Conservation (phyloP, 1,140 invertebrate species). For the Potamilus streckersoni region DNA sequence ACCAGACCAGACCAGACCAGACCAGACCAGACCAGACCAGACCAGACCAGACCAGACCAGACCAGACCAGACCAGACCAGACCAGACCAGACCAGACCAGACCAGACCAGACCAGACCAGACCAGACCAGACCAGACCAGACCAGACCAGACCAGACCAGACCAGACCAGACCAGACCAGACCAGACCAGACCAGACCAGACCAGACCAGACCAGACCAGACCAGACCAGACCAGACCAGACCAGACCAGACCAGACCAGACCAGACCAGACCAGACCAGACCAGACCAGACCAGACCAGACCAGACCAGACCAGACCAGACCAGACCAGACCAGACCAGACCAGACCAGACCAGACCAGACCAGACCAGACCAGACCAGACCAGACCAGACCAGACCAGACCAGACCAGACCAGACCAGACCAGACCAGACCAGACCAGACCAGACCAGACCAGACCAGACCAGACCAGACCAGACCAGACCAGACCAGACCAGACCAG, state of each 20-base stretch:
- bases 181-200: slow-evolving; percentile 15
- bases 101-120: slow-evolving; percentile 20
- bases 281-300: slow-evolving; percentile 6
- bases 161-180: slow-evolving; percentile 29
- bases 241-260: slow-evolving; percentile 2
- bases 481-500: slow-evolving; percentile 32
- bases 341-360: slow-evolving; percentile 14
- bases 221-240: slow-evolving; percentile 5
- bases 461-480: slow-evolving; percentile 1
- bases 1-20: slow-evolving; percentile 16
- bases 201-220: slow-evolving; percentile 14
- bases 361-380: slow-evolving; percentile 27
- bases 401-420: slow-evolving; percentile 20
- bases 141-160: slow-evolving; percentile 23
- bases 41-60: slow-evolving; percentile 22
- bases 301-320: slow-evolving; percentile 1
- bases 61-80: slow-evolving; percentile 29
- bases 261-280: slow-evolving; percentile 4
- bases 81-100: slow-evolving; percentile 22
- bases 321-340: neutral
- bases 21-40: slow-evolving; percentile 21
- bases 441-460: slow-evolving; percentile 24
- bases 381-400: slow-evolving; percentile 25
- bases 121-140: slow-evolving; percentile 8
- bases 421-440: slow-evolving; percentile 32